These are phyloP conservation scores for Gouania willdenowi DNA, from an alignment of 2,797 vertebrate species.

Conservation along the genomic window DNA sequence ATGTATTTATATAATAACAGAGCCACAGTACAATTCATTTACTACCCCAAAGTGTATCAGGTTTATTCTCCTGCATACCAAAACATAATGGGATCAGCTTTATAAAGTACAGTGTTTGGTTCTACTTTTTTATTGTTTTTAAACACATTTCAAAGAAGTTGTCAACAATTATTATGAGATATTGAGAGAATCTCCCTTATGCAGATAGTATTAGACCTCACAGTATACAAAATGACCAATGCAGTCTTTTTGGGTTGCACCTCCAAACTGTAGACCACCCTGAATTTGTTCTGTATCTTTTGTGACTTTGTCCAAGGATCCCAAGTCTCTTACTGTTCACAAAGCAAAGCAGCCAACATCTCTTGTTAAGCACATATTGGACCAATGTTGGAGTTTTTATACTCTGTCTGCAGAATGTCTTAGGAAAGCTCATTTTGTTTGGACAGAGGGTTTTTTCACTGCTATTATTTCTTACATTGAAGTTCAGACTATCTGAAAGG, in stretches of 20 bases:
- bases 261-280: conserved; percentile 9
- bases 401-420: conserved; percentile 16
- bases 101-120: no score
- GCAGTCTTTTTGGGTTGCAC: neutral
- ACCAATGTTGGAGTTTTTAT: conserved; percentile 1
- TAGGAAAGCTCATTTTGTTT: conserved; percentile 2
- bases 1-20: no score
- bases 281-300: neutral
- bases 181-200: no score
- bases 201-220: no score
- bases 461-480: conserved; percentile 11
- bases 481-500: conserved; percentile 36
- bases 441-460: conserved; percentile 29
- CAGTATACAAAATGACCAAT: no score
- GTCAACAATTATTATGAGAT: no score
- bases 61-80: no score
- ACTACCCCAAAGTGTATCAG: no score
- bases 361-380: conserved; percentile 26
- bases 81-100: no score
- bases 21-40: no score
- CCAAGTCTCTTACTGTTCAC: conserved; percentile 4
- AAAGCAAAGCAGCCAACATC: conserved; percentile 9
- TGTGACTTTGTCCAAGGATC: conserved; percentile 9
- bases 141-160: no score
- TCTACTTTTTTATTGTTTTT: no score